A percentile compares a stretch with the other conserved stretches of the same genome.
Conservation (phyloP, 2,797 vertebrate species). For the Poecilia wingei region DNA sequence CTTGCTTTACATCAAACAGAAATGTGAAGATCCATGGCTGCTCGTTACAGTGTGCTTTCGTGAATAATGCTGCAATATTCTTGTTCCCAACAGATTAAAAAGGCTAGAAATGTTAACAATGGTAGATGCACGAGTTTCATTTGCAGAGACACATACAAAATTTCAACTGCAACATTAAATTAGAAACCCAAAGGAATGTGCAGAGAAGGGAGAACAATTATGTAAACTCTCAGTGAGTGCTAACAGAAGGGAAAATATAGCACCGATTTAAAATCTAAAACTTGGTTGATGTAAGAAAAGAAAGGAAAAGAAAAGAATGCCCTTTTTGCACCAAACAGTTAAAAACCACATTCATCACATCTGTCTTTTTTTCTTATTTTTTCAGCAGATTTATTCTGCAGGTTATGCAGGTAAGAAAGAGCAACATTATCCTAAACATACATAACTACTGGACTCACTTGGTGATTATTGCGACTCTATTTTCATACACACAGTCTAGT, state of each 20-base stretch:
- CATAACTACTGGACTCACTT: constrained; percentile 72
- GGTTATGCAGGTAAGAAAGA: constrained; percentile 48
- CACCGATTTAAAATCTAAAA: constrained; percentile 75
- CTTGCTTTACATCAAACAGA: constrained; percentile 37
- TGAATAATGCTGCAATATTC: constrained; percentile 6
- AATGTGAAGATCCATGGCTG: constrained; percentile 38
- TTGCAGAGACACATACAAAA: constrained; percentile 7
- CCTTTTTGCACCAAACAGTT: constrained; percentile 50
- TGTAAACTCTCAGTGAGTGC: constrained; percentile 62
- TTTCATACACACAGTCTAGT: constrained; percentile 73
- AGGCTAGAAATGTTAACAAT: neutral
- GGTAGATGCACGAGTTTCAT: neutral
- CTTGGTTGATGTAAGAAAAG: constrained; percentile 36
- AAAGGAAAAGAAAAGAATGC: constrained; percentile 22
- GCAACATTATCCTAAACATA: constrained; percentile 59
- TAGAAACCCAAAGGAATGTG: constrained; percentile 32
- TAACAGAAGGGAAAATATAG: constrained; percentile 71
- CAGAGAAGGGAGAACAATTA: constrained; percentile 20
- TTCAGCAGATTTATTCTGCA: constrained; percentile 49
- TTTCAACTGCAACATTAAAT: constrained; percentile 21
- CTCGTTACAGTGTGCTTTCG: constrained; percentile 47
- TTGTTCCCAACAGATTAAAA: constrained; percentile 1
- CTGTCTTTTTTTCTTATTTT: constrained; percentile 32
- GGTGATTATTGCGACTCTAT: constrained; percentile 80
- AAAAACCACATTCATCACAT: constrained; percentile 55